A percentile compares a stretch with the other conserved stretches of the same genome.
These are phyloP conservation scores for Ceratosolen fusciceps DNA, from an alignment of 1,140 invertebrate species.

Conservation along the genomic window DNA sequence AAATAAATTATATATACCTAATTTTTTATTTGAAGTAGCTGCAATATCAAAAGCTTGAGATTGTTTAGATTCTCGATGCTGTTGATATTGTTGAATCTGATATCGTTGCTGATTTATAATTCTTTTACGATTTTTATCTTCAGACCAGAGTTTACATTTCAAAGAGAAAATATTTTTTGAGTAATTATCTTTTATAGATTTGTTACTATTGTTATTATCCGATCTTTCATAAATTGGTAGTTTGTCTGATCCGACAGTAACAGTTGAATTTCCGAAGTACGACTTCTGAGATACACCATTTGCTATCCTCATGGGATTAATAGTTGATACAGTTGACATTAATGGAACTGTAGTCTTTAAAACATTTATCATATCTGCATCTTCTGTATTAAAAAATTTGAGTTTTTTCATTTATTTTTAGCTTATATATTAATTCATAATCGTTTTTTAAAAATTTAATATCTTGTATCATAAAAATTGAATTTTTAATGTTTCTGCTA, in stretches of 20 bases:
- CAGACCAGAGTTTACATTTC: slow-evolving; percentile 79
- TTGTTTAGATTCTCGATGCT: slow-evolving; percentile 52
- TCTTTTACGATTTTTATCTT: slow-evolving; percentile 77
- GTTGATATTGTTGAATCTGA: no score
- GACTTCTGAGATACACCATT: slow-evolving; percentile 38
- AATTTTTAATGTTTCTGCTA: no score
- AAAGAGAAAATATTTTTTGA: slow-evolving; percentile 82
- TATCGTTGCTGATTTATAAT: slow-evolving; percentile 51
- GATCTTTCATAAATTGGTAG: slow-evolving; percentile 53
- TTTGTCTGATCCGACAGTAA: slow-evolving; percentile 57
- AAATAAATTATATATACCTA: slow-evolving; percentile 58
- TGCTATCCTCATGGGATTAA: not conserved
- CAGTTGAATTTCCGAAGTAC: slow-evolving; percentile 27
- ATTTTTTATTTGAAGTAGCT: slow-evolving; percentile 60
- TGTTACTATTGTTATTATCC: slow-evolving; percentile 57
- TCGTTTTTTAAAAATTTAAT: no score
- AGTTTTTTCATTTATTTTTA: no score
- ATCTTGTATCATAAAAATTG: no score
- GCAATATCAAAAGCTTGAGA: slow-evolving; percentile 55
- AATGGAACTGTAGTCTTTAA: not conserved
- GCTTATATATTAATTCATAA: no score
- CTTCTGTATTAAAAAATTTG: not conserved
- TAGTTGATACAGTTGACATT: not conserved
- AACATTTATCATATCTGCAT: not conserved
- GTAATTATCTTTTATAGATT: slow-evolving; percentile 75